Conservation (phyloP, 2,113 vertebrate species). For the Clarias macrocephalus region DNA sequence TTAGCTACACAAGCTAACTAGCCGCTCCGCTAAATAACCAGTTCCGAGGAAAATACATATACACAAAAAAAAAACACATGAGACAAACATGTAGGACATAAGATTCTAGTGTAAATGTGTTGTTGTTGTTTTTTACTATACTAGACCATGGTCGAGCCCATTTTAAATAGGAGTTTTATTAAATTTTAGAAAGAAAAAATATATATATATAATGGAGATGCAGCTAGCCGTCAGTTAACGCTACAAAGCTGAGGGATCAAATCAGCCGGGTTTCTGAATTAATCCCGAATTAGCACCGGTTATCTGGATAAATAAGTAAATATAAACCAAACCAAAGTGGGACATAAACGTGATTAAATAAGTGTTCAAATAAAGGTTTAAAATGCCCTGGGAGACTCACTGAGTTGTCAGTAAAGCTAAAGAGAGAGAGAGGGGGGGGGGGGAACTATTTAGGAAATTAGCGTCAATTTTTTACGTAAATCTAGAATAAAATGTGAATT, state of each 20-base stretch:
- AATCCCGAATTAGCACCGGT: background rate
- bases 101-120: too few species aligned
- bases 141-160: fast-evolving
- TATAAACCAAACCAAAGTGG: background rate
- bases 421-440: background rate
- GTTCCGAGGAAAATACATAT: background rate
- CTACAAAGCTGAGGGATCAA: background rate
- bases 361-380: too few species aligned
- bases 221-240: background rate
- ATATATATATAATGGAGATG: too few species aligned
- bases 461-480: background rate
- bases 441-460: background rate
- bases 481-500: background rate
- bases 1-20: conserved; percentile 24
- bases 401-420: background rate
- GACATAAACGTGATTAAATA: background rate
- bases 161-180: background rate
- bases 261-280: background rate
- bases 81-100: background rate
- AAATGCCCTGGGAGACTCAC: background rate
- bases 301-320: background rate
- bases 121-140: background rate
- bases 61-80: background rate
- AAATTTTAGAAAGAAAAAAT: background rate
- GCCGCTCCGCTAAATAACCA: background rate